A percentile compares a stretch with the other conserved stretches of the same genome.
phyloP scores from a whole-genome alignment of 2,888 invertebrate genomes.

The Mongoloraphidia duomilia region DNA sequence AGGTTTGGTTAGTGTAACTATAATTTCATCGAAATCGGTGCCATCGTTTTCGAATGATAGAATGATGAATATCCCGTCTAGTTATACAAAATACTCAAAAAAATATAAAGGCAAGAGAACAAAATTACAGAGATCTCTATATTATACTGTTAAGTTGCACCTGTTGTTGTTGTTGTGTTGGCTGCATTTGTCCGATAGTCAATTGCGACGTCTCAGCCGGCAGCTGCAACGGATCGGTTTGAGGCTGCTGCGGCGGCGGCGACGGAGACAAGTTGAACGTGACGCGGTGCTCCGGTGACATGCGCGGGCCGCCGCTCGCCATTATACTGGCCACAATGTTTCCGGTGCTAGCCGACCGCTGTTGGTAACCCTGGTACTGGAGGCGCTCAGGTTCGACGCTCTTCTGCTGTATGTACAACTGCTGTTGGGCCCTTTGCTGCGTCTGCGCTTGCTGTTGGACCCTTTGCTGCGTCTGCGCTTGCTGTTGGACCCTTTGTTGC shows the following conservation, averaged over 20 bases:
- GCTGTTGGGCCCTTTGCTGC: conserved; percentile 17
- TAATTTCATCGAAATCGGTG: too few species aligned
- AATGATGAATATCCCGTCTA: too few species aligned
- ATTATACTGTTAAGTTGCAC: too few species aligned
- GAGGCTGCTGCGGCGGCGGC: conserved; percentile 24
- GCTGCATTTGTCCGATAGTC: too few species aligned
- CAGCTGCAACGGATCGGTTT: neutral
- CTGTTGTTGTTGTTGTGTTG: too few species aligned
- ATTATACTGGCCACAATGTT: conserved; percentile 28
- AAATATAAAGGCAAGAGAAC: too few species aligned
- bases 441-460: conserved; percentile 16
- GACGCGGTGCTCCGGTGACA: conserved; percentile 17
- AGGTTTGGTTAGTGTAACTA: too few species aligned
- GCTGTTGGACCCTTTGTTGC: conserved; percentile 19
- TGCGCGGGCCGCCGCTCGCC: conserved; percentile 10
- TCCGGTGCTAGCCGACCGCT: conserved; percentile 26
- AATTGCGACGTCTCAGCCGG: too few species aligned
- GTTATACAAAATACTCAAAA: too few species aligned
- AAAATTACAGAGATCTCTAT: too few species aligned
- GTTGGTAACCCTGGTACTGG: conserved; percentile 12
- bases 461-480: conserved; percentile 18
- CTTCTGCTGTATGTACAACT: conserved; percentile 13
- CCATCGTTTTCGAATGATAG: too few species aligned
- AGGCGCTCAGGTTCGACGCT: conserved; percentile 15
- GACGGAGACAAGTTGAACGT: conserved; percentile 33